Evolutionary conservation across 1,140 invertebrate genomes (phyloP), one percentile per base, ranked within the genome.

Genomic region (Ericerus pela): DNA sequence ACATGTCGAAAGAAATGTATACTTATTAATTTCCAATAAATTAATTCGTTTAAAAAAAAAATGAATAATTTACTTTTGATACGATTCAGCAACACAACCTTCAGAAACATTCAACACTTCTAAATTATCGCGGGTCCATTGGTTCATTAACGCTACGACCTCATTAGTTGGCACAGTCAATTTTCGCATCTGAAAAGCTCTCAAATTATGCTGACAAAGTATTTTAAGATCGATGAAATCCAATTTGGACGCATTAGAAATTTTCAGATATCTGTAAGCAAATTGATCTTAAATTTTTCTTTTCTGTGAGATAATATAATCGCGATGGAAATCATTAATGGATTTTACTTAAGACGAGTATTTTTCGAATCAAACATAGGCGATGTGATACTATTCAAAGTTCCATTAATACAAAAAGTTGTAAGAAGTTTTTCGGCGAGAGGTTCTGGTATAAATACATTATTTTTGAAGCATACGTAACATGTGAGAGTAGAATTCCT

Each of bases 41-140:
- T 11, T 10, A 52, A 10, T 52, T 10, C 5, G 10, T 52, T 8
- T 54, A 31, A 6, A 33, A 30, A 11, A 31, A 11, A 30, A 4
- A 54, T 12, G 16, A 18, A 6, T 11, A n/a, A 12, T 8, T 33
- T 8, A 10, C 22, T 33, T 14, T 54, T 16, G 12, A 51, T 2
- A 55, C 6, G 31, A 16, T 4, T 22, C 38, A 10, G 22, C 29
- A 30, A 57, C 27, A n/a, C 4, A 54, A 54, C 5, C 11, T 29
- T n/a, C 10, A 38, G 78, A 74, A 47, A 85, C 77, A 69, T 80
- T 82, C 27, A 85, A 68, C 14, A 73, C 73, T 43, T 75, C 70
- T 52, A 87, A 69, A 69, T 85, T 82, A 43, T 77, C 71, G 52
- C 81, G 62, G 37, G 80, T 82, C 81, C 82, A 85, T 60, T 84